Evolutionary conservation across 2,888 invertebrate species (phyloP).

Genomic region (Eudasyphora cyanicolor): DNA sequence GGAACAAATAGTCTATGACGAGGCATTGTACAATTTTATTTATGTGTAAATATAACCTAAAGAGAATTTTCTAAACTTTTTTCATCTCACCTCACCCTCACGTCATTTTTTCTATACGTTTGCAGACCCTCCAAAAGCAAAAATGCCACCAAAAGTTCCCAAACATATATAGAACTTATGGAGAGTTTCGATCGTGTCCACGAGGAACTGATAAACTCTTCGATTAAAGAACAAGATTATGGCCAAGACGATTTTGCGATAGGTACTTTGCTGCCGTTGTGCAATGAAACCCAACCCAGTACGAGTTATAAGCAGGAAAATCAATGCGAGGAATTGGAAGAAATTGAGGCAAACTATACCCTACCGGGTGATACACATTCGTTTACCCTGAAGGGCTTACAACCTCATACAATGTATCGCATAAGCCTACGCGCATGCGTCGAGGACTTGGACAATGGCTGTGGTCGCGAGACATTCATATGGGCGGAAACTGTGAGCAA

Average conservation of each 20-base stretch:
- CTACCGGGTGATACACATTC: conserved; percentile 69
- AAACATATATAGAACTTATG: background rate
- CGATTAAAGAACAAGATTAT: conserved; percentile 69
- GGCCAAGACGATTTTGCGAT: conserved; percentile 67
- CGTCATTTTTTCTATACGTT: background rate
- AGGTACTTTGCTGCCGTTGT: conserved; percentile 48
- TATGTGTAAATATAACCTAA: conserved; percentile 70
- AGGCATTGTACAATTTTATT: conserved; percentile 72
- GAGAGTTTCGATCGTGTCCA: conserved; percentile 23
- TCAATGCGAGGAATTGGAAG: conserved; percentile 69
- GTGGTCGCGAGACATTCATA: conserved; percentile 71
- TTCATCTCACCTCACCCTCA: background rate
- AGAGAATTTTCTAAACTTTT: background rate
- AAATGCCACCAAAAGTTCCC: background rate
- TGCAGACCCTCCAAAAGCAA: background rate
- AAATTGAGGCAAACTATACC: conserved; percentile 61
- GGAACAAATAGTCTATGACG: conserved; percentile 71
- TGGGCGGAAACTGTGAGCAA: conserved; percentile 68
- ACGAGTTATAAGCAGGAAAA: conserved; percentile 66
- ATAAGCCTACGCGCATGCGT: conserved; percentile 75
- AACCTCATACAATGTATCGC: conserved; percentile 69
- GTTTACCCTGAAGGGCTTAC: conserved; percentile 66
- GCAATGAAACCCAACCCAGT: background rate
- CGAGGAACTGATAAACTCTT: conserved; percentile 45
- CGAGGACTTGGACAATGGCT: conserved; percentile 70